Conservation (phyloP, 2,797 vertebrate genomes). For the Sylvia borin region DNA sequence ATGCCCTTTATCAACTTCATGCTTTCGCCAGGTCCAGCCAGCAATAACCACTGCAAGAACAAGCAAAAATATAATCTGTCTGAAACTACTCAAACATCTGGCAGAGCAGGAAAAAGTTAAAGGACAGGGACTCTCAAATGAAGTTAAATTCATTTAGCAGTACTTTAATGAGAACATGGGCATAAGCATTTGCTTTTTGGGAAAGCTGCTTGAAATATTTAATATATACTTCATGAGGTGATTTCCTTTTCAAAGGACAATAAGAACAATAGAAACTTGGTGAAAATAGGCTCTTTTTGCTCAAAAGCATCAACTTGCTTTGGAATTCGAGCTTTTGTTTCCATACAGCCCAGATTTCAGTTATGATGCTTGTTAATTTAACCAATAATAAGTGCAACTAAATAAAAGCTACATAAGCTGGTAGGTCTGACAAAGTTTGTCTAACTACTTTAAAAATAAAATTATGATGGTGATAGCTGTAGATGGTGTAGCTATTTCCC, state of each 20-base stretch:
- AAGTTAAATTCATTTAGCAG: neutral
- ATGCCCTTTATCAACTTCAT: neutral
- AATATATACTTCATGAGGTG: neutral
- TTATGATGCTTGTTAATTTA: neutral
- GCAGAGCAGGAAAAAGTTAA: neutral
- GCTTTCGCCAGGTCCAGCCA: neutral
- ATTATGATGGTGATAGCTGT: neutral
- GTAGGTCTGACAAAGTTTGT: neutral
- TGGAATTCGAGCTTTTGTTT: neutral
- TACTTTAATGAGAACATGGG: neutral
- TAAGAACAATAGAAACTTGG: neutral
- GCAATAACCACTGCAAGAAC: neutral
- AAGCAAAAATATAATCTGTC: neutral
- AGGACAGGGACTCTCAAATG: neutral
- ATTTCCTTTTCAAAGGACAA: neutral
- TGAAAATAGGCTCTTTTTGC: neutral
- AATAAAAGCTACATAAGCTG: neutral
- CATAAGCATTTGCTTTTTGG: neutral
- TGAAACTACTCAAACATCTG: neutral
- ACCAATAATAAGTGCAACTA: neutral
- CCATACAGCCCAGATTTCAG: neutral
- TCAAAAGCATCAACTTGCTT: neutral
- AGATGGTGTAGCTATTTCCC: neutral
- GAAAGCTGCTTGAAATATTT: neutral
- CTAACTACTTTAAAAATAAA: neutral